Conservation (phyloP, 2,797 vertebrate species). For the Microctenopoma stevenorrisi region DNA sequence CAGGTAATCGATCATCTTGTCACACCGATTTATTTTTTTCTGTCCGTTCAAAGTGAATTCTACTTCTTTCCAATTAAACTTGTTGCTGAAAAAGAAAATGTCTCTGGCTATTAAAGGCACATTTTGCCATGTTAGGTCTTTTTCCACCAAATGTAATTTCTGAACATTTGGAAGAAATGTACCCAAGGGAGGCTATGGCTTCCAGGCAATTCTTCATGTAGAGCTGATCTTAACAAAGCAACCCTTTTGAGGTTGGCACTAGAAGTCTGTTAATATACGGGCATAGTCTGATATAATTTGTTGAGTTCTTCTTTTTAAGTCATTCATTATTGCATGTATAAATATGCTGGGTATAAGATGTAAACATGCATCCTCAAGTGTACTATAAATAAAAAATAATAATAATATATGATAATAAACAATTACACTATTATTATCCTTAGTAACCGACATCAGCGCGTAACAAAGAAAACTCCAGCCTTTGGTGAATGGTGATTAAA, state of each 20-base stretch:
- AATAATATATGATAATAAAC: neutral
- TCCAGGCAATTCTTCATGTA: conserved; percentile 55
- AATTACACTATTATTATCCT: conserved; percentile 3
- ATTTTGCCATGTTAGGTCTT: conserved; percentile 81
- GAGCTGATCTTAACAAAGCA: conserved; percentile 60
- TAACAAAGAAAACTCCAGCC: neutral
- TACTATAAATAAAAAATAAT: conserved; percentile 1
- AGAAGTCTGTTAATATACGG: conserved; percentile 23
- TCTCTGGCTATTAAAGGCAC: conserved; percentile 83
- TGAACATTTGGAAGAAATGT: conserved; percentile 69
- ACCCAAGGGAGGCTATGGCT: conserved; percentile 64
- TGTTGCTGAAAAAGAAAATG: conserved; percentile 85
- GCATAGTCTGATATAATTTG: conserved; percentile 24
- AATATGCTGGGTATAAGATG: neutral
- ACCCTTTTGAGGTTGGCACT: conserved; percentile 30
- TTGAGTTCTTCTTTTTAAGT: neutral
- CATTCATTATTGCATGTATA: neutral
- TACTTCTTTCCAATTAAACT: conserved; percentile 90
- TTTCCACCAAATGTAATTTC: conserved; percentile 75
- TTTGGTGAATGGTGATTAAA: neutral
- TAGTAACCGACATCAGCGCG: neutral
- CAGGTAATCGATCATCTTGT: conserved; percentile 96
- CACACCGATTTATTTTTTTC: conserved; percentile 87
- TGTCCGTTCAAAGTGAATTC: conserved; percentile 87
- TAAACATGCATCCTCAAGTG: neutral